Percentiles rank a stretch among this genome's conserved stretches.
phyloP scores from a whole-genome alignment of 2,888 invertebrate genomes.

The Chamaedrilus cognettii region DNA sequence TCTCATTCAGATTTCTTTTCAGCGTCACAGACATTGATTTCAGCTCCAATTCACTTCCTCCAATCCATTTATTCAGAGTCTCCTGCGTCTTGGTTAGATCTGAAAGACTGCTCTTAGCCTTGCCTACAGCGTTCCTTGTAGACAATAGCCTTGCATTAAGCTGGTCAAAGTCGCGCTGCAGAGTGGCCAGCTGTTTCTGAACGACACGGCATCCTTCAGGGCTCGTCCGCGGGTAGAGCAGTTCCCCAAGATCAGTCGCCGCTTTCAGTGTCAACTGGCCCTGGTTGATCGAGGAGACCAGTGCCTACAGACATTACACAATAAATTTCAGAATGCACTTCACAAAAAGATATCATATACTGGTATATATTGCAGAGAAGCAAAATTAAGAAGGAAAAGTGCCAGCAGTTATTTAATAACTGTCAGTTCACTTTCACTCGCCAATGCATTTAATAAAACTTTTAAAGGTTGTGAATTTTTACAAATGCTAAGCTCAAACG shows the following conservation, averaged over 20 bases:
- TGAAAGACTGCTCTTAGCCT: background rate
- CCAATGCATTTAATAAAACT: too few relatives aligned
- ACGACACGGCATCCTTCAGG: constrained; percentile 85
- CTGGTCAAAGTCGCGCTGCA: constrained; percentile 84
- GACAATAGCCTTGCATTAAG: constrained; percentile 59
- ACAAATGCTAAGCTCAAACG: too few relatives aligned
- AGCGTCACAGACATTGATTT: constrained; percentile 83
- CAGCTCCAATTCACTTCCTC: constrained; percentile 72
- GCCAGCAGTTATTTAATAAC: too few relatives aligned
- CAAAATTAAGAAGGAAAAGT: too few relatives aligned
- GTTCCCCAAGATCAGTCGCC: constrained; percentile 86
- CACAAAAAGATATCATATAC: too few relatives aligned
- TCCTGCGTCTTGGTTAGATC: constrained; percentile 67
- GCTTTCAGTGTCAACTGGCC: constrained; percentile 77
- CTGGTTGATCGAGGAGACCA: constrained; percentile 79
- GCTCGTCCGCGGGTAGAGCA: constrained; percentile 90
- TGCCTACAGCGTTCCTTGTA: background rate
- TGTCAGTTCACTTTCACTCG: too few relatives aligned
- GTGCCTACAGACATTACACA: too few relatives aligned
- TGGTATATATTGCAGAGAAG: too few relatives aligned
- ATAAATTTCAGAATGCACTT: too few relatives aligned
- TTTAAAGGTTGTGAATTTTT: too few relatives aligned
- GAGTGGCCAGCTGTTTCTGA: constrained; percentile 85
- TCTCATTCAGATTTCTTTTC: constrained; percentile 86
- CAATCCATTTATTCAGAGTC: constrained; percentile 73